Evolutionary conservation across 2,113 vertebrate species (phyloP).

Genomic region (Stictonetta naevosa): DNA sequence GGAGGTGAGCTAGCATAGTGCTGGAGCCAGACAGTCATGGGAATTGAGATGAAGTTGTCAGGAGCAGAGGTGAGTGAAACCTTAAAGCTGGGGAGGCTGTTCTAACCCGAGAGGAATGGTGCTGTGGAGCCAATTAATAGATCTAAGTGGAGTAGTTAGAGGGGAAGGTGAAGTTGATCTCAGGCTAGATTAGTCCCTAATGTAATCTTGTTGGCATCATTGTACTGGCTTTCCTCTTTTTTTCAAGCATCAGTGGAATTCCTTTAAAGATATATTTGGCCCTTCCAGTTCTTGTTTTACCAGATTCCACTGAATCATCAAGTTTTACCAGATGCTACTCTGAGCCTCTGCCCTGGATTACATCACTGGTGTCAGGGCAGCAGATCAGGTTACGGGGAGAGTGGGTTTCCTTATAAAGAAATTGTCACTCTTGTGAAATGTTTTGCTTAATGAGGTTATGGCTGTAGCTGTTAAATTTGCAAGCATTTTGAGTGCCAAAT

Average conservation of each 20-base stretch:
- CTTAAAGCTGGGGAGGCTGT: background rate
- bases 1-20: accelerated
- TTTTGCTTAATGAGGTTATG: conserved; percentile 28
- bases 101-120: background rate
- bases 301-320: conserved; percentile 61
- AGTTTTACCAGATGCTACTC: conserved; percentile 40
- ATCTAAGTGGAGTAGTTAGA: background rate
- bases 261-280: conserved; percentile 29
- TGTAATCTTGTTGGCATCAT: conserved; percentile 38
- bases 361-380: conserved; percentile 29
- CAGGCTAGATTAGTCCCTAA: conserved; percentile 41
- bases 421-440: background rate
- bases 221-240: conserved; percentile 12
- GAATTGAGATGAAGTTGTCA: conserved; percentile 28
- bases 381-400: background rate
- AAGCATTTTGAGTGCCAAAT: background rate
- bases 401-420: background rate
- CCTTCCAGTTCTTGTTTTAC: conserved; percentile 50
- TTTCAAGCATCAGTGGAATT: conserved; percentile 33
- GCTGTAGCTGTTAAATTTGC: background rate
- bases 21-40: conserved; percentile 1
- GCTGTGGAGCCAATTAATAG: background rate
- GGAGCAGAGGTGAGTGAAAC: background rate
- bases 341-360: conserved; percentile 32
- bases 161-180: background rate